Conservation (phyloP, 1,140 invertebrate species). For the Cataglyphis hispanica region DNA sequence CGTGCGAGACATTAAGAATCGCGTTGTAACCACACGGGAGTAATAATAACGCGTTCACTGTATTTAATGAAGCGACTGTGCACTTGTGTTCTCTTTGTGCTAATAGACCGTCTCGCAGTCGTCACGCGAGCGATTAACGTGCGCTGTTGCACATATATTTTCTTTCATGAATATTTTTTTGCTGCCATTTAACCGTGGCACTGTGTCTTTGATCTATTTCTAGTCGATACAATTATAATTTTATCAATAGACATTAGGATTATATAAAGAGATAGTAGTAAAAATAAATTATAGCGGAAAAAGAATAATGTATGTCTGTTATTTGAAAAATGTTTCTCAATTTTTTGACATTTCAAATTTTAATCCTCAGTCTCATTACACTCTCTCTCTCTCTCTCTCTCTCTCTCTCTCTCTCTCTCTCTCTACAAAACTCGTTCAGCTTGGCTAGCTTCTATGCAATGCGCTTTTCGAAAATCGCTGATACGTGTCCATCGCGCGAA, state of each 20-base stretch:
- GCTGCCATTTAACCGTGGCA: background rate
- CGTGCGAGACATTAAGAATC: constrained; percentile 1
- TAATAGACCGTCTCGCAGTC: constrained; percentile 46
- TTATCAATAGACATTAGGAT: background rate
- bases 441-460: constrained; percentile 26
- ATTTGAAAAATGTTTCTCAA: background rate
- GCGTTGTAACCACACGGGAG: constrained; percentile 17
- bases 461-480: constrained; percentile 55
- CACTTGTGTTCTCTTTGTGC: constrained; percentile 28
- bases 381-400: background rate
- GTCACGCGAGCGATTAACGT: constrained; percentile 35
- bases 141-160: background rate
- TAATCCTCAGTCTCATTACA: background rate
- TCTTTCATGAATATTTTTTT: constrained; percentile 1
- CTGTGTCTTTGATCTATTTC: background rate
- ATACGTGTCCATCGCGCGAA: constrained; percentile 45
- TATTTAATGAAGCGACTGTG: constrained; percentile 63
- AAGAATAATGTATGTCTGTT: background rate
- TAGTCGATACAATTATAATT: background rate
- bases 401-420: background rate
- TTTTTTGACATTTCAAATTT: constrained; percentile 20
- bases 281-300: background rate
- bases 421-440: background rate
- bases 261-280: background rate
- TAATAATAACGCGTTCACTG: constrained; percentile 57